Conservation (phyloP, 2,888 invertebrate species). For the Aporophyla nigra region DNA sequence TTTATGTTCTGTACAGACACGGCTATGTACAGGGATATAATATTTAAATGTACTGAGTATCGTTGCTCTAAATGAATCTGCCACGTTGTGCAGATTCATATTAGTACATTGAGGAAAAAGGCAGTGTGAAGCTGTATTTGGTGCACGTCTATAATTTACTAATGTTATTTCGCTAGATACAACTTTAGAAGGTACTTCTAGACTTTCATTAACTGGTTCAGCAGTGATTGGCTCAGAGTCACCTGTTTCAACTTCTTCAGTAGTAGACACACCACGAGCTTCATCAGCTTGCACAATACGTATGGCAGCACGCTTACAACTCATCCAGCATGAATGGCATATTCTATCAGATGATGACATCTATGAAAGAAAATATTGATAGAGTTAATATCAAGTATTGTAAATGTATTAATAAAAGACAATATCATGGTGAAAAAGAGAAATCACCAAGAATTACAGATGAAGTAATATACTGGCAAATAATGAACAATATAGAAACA, state of each 20-base stretch:
- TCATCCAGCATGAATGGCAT: constrained; percentile 25
- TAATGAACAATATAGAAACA: constrained; percentile 30
- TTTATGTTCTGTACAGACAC: constrained; percentile 27
- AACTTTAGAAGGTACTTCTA: background rate
- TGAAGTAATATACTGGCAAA: no score
- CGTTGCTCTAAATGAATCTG: constrained; percentile 17
- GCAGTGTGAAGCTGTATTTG: constrained; percentile 26
- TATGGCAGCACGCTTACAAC: constrained; percentile 16
- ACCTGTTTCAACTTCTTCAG: constrained; percentile 29
- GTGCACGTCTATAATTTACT: constrained; percentile 27
- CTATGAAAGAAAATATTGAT: constrained; percentile 17
- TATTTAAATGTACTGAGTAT: constrained; percentile 24
- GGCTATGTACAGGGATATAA: constrained; percentile 24
- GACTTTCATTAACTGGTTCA: constrained; percentile 12
- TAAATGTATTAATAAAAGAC: background rate
- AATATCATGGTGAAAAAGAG: constrained; percentile 13
- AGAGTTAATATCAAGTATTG: constrained; percentile 7
- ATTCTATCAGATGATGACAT: constrained; percentile 21
- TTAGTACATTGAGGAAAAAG: constrained; percentile 18
- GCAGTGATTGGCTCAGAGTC: constrained; percentile 8
- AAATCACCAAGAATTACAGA: no score
- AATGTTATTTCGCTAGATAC: background rate
- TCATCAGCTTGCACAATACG: constrained; percentile 3
- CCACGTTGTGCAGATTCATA: constrained; percentile 6
- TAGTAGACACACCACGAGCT: background rate